A percentile compares a stretch with the other conserved stretches of the same genome.
Evolutionary conservation across 2,113 vertebrate genomes (phyloP).

Genomic region (Tinamus guttatus): DNA sequence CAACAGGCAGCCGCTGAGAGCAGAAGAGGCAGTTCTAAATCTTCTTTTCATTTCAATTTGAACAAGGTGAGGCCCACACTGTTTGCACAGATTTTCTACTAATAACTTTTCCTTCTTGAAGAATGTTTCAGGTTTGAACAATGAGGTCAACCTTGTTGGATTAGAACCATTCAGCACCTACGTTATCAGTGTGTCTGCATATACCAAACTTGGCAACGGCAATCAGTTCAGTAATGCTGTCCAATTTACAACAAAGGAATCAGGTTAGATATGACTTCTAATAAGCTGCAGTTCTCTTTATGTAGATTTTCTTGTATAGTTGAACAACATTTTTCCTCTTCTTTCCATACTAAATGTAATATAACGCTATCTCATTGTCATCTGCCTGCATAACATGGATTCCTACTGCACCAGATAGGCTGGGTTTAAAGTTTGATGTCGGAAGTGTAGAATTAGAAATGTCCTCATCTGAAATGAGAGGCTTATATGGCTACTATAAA

Average conservation of each 20-base stretch:
- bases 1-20: not conserved
- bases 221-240: constrained; percentile 90
- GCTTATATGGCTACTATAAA: constrained; percentile 28
- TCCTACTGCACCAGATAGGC: not conserved
- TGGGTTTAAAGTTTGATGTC: constrained; percentile 42
- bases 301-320: not conserved
- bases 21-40: not conserved
- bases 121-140: constrained; percentile 90
- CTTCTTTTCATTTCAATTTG: not conserved
- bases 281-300: not conserved
- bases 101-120: constrained; percentile 69
- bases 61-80: not conserved
- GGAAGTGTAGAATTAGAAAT: constrained; percentile 28
- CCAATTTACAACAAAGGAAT: constrained; percentile 90
- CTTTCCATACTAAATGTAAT: not conserved
- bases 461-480: constrained; percentile 45
- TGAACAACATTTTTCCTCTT: not conserved
- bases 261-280: constrained; percentile 80
- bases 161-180: constrained; percentile 90
- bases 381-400: not conserved
- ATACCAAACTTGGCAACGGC: constrained; percentile 93
- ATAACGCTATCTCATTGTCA: not conserved
- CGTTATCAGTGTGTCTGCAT: constrained; percentile 88
- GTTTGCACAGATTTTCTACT: not conserved
- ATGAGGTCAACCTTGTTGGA: constrained; percentile 80